Evolutionary conservation across 2,888 invertebrate genomes (phyloP).

Genomic region (Pristionchus exspectatus): DNA sequence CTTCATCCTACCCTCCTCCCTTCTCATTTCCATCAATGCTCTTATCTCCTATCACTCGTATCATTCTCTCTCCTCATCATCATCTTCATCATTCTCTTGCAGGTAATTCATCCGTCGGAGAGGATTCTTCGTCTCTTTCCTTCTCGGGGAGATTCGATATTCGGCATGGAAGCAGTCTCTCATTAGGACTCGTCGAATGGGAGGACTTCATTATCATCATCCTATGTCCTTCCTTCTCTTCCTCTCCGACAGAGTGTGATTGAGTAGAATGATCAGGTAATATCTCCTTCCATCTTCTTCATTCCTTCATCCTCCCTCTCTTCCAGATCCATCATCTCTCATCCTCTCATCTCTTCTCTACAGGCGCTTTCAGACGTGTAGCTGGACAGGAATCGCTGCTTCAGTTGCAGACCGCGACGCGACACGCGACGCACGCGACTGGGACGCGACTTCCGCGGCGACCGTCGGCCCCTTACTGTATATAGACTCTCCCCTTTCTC

Average conservation of each 20-base stretch:
- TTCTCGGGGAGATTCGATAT: not conserved
- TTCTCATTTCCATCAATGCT: not conserved
- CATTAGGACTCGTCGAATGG: constrained; percentile 46
- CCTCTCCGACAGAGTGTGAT: constrained; percentile 20
- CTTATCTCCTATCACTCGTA: constrained; percentile 22
- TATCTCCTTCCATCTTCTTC: not conserved
- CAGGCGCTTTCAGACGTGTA: constrained; percentile 49
- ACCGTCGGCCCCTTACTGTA: constrained; percentile 42
- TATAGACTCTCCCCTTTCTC: constrained; percentile 1
- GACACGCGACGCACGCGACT: constrained; percentile 19
- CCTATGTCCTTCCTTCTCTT: not conserved
- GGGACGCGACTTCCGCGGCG: constrained; percentile 28
- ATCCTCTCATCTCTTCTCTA: constrained; percentile 38
- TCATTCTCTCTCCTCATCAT: not conserved
- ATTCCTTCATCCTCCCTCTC: not conserved
- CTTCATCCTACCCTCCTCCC: not conserved
- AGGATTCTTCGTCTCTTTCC: not conserved
- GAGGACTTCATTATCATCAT: not conserved
- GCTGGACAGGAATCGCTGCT: constrained; percentile 17
- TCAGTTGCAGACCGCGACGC: not conserved
- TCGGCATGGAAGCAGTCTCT: constrained; percentile 18
- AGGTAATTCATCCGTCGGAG: constrained; percentile 50
- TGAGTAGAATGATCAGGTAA: not conserved
- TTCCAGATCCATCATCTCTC: not conserved
- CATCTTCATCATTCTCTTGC: not conserved